Evolutionary conservation across 2,113 vertebrate genomes (phyloP).

Genomic region (Cavia porcellus): DNA sequence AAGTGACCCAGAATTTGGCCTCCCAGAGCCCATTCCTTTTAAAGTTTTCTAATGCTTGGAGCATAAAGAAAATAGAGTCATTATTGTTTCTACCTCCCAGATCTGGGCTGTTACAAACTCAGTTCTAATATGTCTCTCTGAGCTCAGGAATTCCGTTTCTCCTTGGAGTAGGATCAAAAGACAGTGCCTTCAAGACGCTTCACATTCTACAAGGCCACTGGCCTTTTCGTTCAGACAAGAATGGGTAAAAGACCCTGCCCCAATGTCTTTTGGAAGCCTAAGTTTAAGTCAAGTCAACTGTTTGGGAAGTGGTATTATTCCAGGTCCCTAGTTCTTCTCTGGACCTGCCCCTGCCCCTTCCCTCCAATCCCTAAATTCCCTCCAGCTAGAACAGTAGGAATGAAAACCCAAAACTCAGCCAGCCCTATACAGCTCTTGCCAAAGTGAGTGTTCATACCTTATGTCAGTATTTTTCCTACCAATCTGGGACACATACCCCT

Average conservation of each 20-base stretch:
- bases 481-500: neutral
- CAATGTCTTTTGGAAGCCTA: slow-evolving; percentile 12
- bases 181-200: slow-evolving; percentile 61
- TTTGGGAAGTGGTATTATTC: slow-evolving; percentile 23
- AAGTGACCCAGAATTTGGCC: slow-evolving; percentile 26
- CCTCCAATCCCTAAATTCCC: neutral
- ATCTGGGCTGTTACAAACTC: slow-evolving; percentile 55
- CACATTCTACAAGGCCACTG: neutral
- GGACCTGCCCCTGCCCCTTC: neutral
- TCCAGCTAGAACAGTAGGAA: slow-evolving; percentile 45
- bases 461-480: slow-evolving; percentile 58
- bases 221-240: slow-evolving; percentile 1
- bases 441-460: slow-evolving; percentile 39
- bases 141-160: slow-evolving; percentile 64
- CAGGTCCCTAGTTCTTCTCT: neutral
- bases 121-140: slow-evolving; percentile 35
- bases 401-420: neutral
- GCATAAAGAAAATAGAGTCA: slow-evolving; percentile 43
- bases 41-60: slow-evolving; percentile 56
- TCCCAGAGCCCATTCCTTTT: neutral
- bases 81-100: slow-evolving; percentile 61
- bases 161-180: neutral
- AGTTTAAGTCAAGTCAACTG: slow-evolving; percentile 26
- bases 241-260: slow-evolving; percentile 37
- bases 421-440: slow-evolving; percentile 16